Evolutionary conservation across 2,113 vertebrate genomes (phyloP).

Genomic region (Lamprologus sp.): DNA sequence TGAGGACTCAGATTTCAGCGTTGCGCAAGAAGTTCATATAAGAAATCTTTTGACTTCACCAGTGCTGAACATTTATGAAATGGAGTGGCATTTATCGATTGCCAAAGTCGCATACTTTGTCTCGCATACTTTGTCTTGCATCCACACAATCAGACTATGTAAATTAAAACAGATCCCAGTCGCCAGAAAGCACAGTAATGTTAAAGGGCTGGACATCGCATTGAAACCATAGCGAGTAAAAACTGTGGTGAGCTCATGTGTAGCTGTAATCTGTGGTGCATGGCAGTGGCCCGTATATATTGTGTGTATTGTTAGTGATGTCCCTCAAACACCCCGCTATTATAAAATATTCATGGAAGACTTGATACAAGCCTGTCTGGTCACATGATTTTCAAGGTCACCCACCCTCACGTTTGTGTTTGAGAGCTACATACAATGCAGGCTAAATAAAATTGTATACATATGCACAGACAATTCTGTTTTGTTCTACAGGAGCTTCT

Average conservation of each 20-base stretch:
- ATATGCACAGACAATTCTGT: neutral
- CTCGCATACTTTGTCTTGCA: neutral
- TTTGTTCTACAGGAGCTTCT: neutral
- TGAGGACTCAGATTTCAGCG: neutral
- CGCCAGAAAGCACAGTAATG: neutral
- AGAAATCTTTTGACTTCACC: neutral
- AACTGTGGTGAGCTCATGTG: neutral
- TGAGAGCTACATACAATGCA: neutral
- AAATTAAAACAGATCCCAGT: neutral
- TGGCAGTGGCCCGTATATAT: neutral
- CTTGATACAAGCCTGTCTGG: neutral
- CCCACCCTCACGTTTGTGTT: neutral
- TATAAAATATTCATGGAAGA: neutral
- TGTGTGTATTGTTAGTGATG: neutral
- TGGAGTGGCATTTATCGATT: neutral
- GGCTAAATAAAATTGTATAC: neutral
- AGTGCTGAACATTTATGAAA: neutral
- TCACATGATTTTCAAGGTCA: conserved; percentile 56
- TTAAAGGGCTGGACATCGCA: neutral
- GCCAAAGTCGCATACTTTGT: neutral
- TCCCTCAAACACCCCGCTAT: neutral
- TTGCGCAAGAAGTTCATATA: neutral
- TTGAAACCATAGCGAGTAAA: neutral
- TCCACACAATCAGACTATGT: neutral
- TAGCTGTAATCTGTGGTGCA: neutral